Evolutionary conservation across 1,140 invertebrate genomes (phyloP).

Genomic region (Aphelinus atriplicis): DNA sequence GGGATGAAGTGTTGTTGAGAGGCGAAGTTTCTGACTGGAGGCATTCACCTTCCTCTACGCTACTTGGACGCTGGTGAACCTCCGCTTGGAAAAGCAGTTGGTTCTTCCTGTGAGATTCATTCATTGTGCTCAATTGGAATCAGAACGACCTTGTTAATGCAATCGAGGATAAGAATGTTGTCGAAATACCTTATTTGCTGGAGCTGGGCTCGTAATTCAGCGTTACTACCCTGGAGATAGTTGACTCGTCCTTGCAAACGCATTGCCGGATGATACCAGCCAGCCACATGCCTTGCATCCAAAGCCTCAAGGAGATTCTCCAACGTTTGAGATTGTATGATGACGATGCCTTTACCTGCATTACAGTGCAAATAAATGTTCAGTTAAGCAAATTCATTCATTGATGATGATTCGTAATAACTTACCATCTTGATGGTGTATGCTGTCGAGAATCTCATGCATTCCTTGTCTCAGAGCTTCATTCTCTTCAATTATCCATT

Average conservation of each 20-base stretch:
- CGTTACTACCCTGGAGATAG: conserved; percentile 70
- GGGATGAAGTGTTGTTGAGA: background rate
- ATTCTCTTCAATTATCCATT: conserved; percentile 74
- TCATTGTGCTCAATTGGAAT: background rate
- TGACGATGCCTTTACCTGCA: conserved; percentile 60
- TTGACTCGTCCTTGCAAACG: conserved; percentile 74
- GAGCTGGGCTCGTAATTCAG: conserved; percentile 68
- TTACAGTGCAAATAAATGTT: background rate
- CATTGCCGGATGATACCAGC: conserved; percentile 82
- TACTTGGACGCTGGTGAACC: background rate
- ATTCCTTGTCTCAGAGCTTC: conserved; percentile 76
- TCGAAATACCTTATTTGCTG: conserved; percentile 58
- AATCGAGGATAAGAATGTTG: background rate
- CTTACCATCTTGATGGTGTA: conserved; percentile 70
- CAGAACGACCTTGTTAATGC: too few species aligned
- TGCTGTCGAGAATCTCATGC: conserved; percentile 73
- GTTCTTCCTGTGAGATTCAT: conserved; percentile 17
- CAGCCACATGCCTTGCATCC: conserved; percentile 75
- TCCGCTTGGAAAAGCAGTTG: conserved; percentile 21
- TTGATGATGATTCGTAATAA: conserved; percentile 9
- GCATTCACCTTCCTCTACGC: conserved; percentile 37
- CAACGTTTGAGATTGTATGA: conserved; percentile 69
- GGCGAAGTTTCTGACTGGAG: background rate
- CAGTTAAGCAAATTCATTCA: conserved; percentile 26
- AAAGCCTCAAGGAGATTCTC: conserved; percentile 72